Evolutionary conservation across 2,797 vertebrate genomes (phyloP), one percentile per base, ranked within the genome.

Genomic region (Tachyglossus aculeatus): DNA sequence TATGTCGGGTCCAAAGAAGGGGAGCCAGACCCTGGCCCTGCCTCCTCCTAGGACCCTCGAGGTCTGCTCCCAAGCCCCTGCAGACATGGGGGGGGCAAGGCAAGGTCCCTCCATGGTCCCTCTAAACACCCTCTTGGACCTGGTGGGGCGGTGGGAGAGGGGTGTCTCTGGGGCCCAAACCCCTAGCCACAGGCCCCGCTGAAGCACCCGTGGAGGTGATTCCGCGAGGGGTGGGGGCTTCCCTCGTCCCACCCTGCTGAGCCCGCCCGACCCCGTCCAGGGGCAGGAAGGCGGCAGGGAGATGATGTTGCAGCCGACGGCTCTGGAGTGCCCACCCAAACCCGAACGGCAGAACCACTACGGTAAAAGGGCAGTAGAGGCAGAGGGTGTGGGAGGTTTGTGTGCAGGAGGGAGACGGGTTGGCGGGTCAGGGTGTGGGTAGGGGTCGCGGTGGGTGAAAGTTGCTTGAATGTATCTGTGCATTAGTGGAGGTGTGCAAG

Each of bases 201-300:
- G 64, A 55, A 63, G 50, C 41, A n/a, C n/a, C n/a, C n/a, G n/a
- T n/a, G n/a, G n/a, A n/a, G n/a, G n/a, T n/a, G n/a, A n/a, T n/a
- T n/a, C n/a, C n/a, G n/a, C n/a, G n/a, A n/a, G n/a, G n/a, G n/a
- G n/a, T n/a, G n/a, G n/a, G n/a, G n/a, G n/a, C n/a, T n/a, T n/a
- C n/a, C n/a, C n/a, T 21, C 19, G 21, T 2, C 5, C 6, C 5
- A 65, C 27, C 1, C 3, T 4, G 32, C 27, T 71, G 45, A 80
- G 19, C n/a, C 25, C 52, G 25, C 24, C 2, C 15, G 25, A 44
- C 6, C 2, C 31, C 6, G 9, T 31, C 55, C 39, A 18, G 45
- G 70, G 82, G 25, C 66, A 89, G 89, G 78, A 86, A 2, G 47
- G 62, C 1, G 76, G 71, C 18, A 78, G 75, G 75, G 84, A 90